phyloP scores from a whole-genome alignment of 1,140 invertebrate genomes.

The Drosophila neocordata region DNA sequence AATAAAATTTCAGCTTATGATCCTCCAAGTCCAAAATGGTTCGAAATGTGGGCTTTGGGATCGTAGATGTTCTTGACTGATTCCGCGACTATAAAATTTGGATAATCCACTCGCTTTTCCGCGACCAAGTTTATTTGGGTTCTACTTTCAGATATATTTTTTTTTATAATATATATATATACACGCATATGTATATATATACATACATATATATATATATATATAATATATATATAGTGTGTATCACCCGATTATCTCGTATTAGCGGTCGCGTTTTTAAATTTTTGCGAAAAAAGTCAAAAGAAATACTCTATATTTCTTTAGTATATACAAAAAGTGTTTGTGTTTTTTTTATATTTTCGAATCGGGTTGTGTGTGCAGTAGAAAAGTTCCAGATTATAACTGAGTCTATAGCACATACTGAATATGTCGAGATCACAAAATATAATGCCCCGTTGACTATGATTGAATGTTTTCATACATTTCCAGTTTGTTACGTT shows the following conservation, averaged over 20 bases:
- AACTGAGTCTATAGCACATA: slow-evolving; percentile 23
- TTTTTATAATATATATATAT: slow-evolving; percentile 18
- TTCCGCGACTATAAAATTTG: slow-evolving; percentile 53
- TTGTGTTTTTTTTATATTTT: slow-evolving; percentile 28
- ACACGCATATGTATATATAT: not conserved
- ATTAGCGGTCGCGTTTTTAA: slow-evolving; percentile 12
- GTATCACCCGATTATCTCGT: slow-evolving; percentile 2
- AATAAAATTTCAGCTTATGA: not conserved
- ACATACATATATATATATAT: slow-evolving; percentile 11
- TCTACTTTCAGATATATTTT: slow-evolving; percentile 22
- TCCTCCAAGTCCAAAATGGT: slow-evolving; percentile 6
- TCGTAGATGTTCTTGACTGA: not conserved
- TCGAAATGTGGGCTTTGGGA: not conserved
- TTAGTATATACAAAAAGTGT: slow-evolving; percentile 25
- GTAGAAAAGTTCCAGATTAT: slow-evolving; percentile 59
- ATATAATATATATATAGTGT: not conserved
- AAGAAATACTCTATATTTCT: slow-evolving; percentile 18
- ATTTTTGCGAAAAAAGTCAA: slow-evolving; percentile 37
- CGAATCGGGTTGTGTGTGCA: slow-evolving; percentile 52
- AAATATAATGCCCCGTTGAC: slow-evolving; percentile 14
- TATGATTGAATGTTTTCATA: slow-evolving; percentile 14
- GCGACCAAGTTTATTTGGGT: slow-evolving; percentile 38
- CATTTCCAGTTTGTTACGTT: slow-evolving; percentile 22
- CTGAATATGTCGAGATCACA: slow-evolving; percentile 5
- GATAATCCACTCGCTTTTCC: slow-evolving; percentile 52